Conservation (phyloP, 2,113 vertebrate species). For the Perca schrenkii region DNA sequence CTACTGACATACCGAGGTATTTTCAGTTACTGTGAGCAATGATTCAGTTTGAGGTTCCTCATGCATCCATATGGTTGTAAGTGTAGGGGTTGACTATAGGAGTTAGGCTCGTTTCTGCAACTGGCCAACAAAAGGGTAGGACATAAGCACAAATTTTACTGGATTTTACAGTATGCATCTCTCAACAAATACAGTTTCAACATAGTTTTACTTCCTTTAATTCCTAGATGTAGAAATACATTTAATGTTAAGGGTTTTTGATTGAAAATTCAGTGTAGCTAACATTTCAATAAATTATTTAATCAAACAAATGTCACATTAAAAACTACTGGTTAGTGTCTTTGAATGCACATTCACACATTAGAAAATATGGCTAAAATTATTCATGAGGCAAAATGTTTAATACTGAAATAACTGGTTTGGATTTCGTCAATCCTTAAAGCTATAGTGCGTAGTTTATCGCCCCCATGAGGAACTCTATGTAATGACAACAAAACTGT, state of each 20-base stretch:
- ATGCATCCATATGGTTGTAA: not conserved
- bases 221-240: slow-evolving; percentile 6
- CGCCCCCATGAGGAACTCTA: too few relatives aligned
- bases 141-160: slow-evolving; percentile 33
- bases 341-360: not conserved
- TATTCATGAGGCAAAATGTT: not conserved
- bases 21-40: too few relatives aligned
- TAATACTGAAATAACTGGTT: not conserved
- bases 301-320: slow-evolving; percentile 19
- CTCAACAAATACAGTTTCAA: not conserved
- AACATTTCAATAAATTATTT: slow-evolving; percentile 69
- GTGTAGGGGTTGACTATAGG: not conserved
- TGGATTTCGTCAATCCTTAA: not conserved
- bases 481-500: too few relatives aligned
- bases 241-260: slow-evolving; percentile 22
- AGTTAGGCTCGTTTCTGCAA: not conserved
- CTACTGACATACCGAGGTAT: not conserved
- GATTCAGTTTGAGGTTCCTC: too few relatives aligned
- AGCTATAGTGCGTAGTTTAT: too few relatives aligned
- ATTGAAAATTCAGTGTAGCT: slow-evolving; percentile 19
- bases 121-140: not conserved
- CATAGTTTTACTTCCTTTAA: not conserved
- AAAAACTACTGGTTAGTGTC: not conserved
- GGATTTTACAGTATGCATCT: not conserved
- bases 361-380: not conserved